These are phyloP conservation scores for Atrichornis clamosus DNA, from an alignment of 2,113 vertebrate species.

Conservation along the genomic window DNA sequence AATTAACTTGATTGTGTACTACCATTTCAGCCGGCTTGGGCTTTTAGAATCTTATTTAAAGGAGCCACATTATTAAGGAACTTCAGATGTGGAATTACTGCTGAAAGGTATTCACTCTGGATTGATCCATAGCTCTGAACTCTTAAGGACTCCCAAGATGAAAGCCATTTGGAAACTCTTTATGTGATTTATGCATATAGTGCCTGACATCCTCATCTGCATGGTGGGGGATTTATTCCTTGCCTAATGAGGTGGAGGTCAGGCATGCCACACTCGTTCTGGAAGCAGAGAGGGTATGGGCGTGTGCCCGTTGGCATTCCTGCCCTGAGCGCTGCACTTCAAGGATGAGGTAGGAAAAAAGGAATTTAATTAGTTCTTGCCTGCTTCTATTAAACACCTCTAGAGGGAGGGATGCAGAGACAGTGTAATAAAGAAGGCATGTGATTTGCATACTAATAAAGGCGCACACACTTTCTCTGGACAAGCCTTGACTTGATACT, in stretches of 20 bases:
- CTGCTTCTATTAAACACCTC: not conserved
- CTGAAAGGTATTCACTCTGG: not conserved
- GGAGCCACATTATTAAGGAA: not conserved
- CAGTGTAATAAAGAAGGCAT: not conserved
- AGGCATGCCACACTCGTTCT: not conserved
- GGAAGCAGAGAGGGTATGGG: not conserved
- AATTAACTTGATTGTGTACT: not conserved
- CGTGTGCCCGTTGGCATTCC: conserved; percentile 28
- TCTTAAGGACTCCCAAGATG: not conserved
- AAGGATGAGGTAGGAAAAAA: conserved; percentile 39
- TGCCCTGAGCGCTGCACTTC: conserved; percentile 9
- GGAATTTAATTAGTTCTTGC: conserved; percentile 56
- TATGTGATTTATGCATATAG: not conserved
- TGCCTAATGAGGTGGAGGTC: conserved; percentile 22
- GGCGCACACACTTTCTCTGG: not conserved
- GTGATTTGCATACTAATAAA: conserved; percentile 52
- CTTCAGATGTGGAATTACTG: conserved; percentile 17
- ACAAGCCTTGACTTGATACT: conserved; percentile 45
- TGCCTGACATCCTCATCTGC: conserved; percentile 25
- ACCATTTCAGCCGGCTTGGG: not conserved
- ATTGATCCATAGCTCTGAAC: not conserved
- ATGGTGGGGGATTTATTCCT: conserved; percentile 25
- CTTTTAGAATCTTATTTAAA: not conserved
- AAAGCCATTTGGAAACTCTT: conserved; percentile 39
- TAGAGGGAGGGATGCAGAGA: conserved; percentile 22